These are phyloP conservation scores for Pocillopora verrucosa DNA, from an alignment of 64 coral and sea anemone species.

Conservation along the genomic window DNA sequence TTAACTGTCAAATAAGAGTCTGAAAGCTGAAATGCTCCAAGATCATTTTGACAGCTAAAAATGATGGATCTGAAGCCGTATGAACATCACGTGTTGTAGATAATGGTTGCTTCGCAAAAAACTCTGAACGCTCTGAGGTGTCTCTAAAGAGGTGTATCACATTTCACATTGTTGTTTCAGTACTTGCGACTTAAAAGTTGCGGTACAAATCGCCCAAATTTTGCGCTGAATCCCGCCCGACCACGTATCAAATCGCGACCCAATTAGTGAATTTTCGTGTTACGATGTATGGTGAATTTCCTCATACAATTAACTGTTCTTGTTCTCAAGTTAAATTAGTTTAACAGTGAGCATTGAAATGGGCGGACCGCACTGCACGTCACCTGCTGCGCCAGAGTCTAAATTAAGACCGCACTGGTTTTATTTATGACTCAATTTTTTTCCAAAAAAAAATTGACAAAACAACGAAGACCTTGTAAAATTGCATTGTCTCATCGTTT, in stretches of 20 bases:
- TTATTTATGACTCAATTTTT: background rate
- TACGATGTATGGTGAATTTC: conserved; percentile 26
- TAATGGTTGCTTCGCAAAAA: background rate
- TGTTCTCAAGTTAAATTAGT: conserved; percentile 30
- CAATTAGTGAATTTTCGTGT: conserved; percentile 36
- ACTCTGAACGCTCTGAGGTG: background rate
- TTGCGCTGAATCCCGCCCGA: background rate
- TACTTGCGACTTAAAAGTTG: background rate
- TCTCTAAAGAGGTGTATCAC: no score
- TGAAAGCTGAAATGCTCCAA: background rate
- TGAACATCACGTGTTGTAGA: background rate
- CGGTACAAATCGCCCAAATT: background rate
- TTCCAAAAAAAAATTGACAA: background rate
- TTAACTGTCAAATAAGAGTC: background rate
- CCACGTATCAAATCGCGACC: background rate
- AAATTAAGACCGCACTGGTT: conserved; percentile 1
- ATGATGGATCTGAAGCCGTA: conserved; percentile 1
- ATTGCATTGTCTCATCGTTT: background rate
- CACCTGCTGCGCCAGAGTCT: background rate
- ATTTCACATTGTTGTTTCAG: no score
- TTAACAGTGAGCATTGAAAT: conserved; percentile 6
- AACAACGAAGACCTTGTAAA: background rate
- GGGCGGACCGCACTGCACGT: background rate
- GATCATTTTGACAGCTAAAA: background rate
- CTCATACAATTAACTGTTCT: conserved; percentile 24